A percentile compares a stretch with the other conserved stretches of the same genome.
phyloP scores from a whole-genome alignment of 2,888 invertebrate species.

The Tenodera sinensis region DNA sequence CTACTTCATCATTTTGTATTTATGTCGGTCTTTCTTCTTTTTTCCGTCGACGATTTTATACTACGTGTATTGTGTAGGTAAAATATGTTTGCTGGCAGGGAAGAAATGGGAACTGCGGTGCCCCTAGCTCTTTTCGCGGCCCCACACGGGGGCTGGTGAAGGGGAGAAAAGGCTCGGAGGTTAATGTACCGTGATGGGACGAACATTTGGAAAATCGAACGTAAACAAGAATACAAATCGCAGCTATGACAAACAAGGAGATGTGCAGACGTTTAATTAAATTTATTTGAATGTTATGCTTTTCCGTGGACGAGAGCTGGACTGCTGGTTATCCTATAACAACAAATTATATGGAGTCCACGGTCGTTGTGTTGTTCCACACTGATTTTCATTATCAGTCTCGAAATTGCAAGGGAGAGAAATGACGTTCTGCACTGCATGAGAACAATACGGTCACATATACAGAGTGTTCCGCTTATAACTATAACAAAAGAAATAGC shows the following conservation, averaged over 20 bases:
- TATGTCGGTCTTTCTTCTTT: not conserved
- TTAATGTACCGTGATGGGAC: not conserved
- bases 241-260: not conserved
- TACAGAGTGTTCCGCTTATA: no score
- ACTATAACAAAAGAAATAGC: no score
- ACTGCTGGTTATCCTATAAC: not conserved
- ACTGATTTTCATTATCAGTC: not conserved
- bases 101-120: not conserved
- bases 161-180: not conserved
- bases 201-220: not conserved
- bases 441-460: not conserved
- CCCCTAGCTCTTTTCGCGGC: not conserved
- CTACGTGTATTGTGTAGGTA: not conserved
- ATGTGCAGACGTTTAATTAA: not conserved
- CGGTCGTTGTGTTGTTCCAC: not conserved
- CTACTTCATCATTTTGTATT: not conserved
- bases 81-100: not conserved
- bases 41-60: not conserved
- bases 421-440: not conserved
- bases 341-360: not conserved
- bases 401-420: not conserved
- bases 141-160: not conserved
- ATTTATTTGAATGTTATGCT: constrained; percentile 4
- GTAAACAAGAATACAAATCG: not conserved
- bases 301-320: not conserved